A percentile compares a stretch with the other conserved stretches of the same genome.
Conservation (phyloP, 37 sponge, comb jelly and placozoan genomes). For the Geodia barretti region DNA sequence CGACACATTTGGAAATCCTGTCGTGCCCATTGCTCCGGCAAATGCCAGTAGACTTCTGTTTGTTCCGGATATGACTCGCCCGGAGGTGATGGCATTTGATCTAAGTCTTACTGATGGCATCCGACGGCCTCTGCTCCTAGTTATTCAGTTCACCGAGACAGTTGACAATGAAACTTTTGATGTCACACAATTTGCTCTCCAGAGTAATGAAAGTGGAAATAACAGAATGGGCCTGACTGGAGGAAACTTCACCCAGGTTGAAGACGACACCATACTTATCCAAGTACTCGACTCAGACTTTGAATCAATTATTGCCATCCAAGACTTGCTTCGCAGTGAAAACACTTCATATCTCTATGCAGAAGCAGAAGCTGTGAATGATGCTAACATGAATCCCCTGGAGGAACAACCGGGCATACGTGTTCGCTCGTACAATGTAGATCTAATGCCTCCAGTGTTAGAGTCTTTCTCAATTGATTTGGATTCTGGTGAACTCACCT, state of each 20-base stretch:
- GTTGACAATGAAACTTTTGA: constrained; percentile 56
- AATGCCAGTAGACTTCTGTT: constrained; percentile 39
- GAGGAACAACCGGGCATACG: constrained; percentile 34
- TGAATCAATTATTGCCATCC: constrained; percentile 61
- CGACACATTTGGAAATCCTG: constrained; percentile 60
- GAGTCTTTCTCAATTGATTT: constrained; percentile 61
- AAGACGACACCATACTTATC: constrained; percentile 62
- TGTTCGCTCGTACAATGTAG: constrained; percentile 66
- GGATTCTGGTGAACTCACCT: constrained; percentile 56
- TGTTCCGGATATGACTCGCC: constrained; percentile 58
- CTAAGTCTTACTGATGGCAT: constrained; percentile 71
- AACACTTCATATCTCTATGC: constrained; percentile 67
- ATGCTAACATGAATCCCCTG: constrained; percentile 32
- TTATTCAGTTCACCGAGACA: constrained; percentile 77
- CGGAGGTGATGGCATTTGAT: constrained; percentile 74
- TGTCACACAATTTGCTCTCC: constrained; percentile 57
- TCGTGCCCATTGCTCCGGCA: constrained; percentile 26
- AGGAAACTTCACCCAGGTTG: constrained; percentile 30
- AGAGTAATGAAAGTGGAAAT: constrained; percentile 13
- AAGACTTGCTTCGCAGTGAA: constrained; percentile 29
- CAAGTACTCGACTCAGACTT: constrained; percentile 59
- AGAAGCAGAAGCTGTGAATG: constrained; percentile 44
- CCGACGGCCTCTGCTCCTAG: constrained; percentile 67
- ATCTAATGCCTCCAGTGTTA: constrained; percentile 57
- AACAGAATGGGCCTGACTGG: constrained; percentile 25